Evolutionary conservation across 2,113 vertebrate genomes (phyloP).

Genomic region (Aramus guarauna): DNA sequence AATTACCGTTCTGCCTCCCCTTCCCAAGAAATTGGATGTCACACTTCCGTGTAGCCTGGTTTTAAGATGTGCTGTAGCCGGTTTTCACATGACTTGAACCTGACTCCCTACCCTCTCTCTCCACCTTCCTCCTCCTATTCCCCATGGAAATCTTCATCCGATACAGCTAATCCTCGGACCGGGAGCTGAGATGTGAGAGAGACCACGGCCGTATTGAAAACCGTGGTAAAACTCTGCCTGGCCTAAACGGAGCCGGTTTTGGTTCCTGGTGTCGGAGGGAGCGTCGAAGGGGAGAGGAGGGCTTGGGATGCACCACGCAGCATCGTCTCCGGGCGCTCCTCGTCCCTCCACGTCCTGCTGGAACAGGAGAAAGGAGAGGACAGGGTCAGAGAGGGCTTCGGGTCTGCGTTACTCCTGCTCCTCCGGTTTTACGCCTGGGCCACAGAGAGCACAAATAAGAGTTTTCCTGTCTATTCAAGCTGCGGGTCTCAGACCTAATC

Average conservation of each 20-base stretch:
- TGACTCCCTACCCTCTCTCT: not conserved
- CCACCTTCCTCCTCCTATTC: not conserved
- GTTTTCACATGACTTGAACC: constrained; percentile 47
- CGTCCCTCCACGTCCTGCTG: not conserved
- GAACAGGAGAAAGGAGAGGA: not conserved
- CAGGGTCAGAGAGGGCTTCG: not conserved
- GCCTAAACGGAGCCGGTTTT: not conserved
- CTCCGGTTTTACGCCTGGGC: not conserved
- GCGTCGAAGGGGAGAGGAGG: not conserved
- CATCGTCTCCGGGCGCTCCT: not conserved
- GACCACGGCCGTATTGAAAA: accelerated
- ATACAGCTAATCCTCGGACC: not conserved
- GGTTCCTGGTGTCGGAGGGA: not conserved
- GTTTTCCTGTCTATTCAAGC: not conserved
- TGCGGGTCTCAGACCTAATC: not conserved
- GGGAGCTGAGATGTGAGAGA: not conserved
- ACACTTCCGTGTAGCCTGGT: constrained; percentile 69
- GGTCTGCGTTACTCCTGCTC: not conserved
- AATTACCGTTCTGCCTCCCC: constrained; percentile 78
- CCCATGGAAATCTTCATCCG: not conserved
- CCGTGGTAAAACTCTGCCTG: accelerated
- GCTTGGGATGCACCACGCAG: not conserved
- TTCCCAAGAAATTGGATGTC: constrained; percentile 83
- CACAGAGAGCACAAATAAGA: not conserved
- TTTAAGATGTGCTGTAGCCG: constrained; percentile 38